phyloP scores from a whole-genome alignment of 2,113 vertebrate species.

The Odocoileus hemionus region DNA sequence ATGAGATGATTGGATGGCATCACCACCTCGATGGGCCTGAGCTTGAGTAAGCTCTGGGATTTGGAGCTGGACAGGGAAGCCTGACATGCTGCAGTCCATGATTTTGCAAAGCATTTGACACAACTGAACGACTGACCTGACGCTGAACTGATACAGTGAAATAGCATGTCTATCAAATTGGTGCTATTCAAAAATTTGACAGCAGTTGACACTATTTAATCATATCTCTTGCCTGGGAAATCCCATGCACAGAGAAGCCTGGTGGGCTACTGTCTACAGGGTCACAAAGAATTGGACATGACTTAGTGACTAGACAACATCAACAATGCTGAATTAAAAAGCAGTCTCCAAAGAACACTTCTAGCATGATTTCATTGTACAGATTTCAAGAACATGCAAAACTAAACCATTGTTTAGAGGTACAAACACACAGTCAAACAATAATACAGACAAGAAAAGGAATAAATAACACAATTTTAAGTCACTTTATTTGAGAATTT shows the following conservation, averaged over 20 bases:
- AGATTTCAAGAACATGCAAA: neutral
- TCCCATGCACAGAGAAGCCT: neutral
- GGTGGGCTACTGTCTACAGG: accelerated
- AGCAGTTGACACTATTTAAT: neutral
- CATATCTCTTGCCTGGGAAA: neutral
- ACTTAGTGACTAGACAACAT: neutral
- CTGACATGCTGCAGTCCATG: neutral
- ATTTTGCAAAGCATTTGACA: accelerated
- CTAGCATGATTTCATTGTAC: neutral
- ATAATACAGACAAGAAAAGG: neutral
- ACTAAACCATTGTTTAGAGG: neutral
- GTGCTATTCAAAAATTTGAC: neutral
- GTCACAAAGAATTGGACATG: neutral
- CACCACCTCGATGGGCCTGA: neutral
- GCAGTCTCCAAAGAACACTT: neutral
- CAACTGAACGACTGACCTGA: neutral
- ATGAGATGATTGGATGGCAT: neutral
- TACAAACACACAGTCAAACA: neutral
- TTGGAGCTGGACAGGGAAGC: neutral
- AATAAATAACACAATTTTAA: neutral
- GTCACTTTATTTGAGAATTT: neutral
- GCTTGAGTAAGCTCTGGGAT: neutral
- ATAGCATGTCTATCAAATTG: neutral
- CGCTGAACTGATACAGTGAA: accelerated
- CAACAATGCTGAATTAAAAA: neutral